Evolutionary conservation across 2,797 vertebrate genomes (phyloP), one percentile per base, ranked within the genome.

Genomic region (Myotis daubentonii): DNA sequence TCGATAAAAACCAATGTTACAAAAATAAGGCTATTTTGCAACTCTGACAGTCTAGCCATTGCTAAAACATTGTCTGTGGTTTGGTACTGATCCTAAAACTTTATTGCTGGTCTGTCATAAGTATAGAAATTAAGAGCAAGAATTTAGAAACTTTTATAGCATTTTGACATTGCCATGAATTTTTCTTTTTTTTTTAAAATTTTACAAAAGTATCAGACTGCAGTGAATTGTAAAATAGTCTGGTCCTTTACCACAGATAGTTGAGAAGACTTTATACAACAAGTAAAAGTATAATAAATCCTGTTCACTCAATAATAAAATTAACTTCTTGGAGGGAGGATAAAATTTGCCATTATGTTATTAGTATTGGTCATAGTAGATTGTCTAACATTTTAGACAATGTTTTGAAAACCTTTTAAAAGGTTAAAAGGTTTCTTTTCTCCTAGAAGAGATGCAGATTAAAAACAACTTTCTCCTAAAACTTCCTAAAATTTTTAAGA

Each of bases 21-120:
- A 60, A 41, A 89, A 84, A 75, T 89, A 70, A 89, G 19, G 16
- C 62, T 76, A 51, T 65, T 81, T 93, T 82, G 71, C 51, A 94
- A 94, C 41, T 83, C 79, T 60, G 49, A 60, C 20, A 76, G 60
- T 84, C 71, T 89, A 89, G n/a, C 19, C 16, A 41, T 41, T 66
- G 71, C 38, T 76, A 84, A 66, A 55, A 65, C 49, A 25, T 76
- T 65, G 44, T 65, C 41, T 88, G 44, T 78, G 74, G 60, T 41
- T 53, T 57, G 51, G 65, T 71, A 13, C 30, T 80, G 22, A 57
- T 55, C 25, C 11, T 66, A 68, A 80, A 71, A 33, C 36, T 57
- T 87, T 44, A 74, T 71, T 89, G 20, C 9, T 71, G 65, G 30
- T 66, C 33, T 89, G 33, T 41, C 51, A 36, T 47, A 60, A 47